A percentile compares a stretch with the other conserved stretches of the same genome.
Evolutionary conservation across 2,797 vertebrate genomes (phyloP).

Genomic region (Sandelia bainsii): DNA sequence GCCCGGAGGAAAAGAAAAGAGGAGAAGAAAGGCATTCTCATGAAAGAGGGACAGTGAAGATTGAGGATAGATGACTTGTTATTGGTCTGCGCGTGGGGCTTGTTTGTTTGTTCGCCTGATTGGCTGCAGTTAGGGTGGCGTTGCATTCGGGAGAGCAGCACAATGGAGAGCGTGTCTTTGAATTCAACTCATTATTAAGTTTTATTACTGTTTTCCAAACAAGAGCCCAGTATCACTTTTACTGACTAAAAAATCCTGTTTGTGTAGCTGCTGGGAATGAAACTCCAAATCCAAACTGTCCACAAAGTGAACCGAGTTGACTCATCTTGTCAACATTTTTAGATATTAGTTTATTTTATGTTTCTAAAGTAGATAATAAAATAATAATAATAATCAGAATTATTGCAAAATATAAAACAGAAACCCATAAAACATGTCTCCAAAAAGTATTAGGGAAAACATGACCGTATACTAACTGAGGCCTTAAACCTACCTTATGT

Average conservation of each 20-base stretch:
- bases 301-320: neutral
- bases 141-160: slow-evolving; percentile 50
- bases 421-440: neutral
- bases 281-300: slow-evolving; percentile 15
- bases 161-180: slow-evolving; percentile 59
- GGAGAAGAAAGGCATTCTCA: slow-evolving; percentile 66
- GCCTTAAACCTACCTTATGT: neutral
- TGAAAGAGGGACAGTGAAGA: slow-evolving; percentile 77
- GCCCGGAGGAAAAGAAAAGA: slow-evolving; percentile 69
- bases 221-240: slow-evolving; percentile 49
- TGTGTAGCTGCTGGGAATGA: slow-evolving; percentile 24
- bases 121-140: slow-evolving; percentile 67
- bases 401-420: neutral
- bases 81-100: slow-evolving; percentile 61
- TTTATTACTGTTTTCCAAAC: slow-evolving; percentile 67
- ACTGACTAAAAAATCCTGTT: slow-evolving; percentile 35
- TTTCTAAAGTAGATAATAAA: neutral
- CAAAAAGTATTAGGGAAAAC: neutral
- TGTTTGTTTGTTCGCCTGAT: slow-evolving; percentile 78
- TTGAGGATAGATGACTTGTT: slow-evolving; percentile 73
- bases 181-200: slow-evolving; percentile 86
- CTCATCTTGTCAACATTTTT: neutral
- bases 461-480: neutral
- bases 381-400: neutral
- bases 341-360: neutral